Base-by-base conservation (phyloP, 2,797 vertebrate genomes). In the Uromys caudimaculatus region DNA sequence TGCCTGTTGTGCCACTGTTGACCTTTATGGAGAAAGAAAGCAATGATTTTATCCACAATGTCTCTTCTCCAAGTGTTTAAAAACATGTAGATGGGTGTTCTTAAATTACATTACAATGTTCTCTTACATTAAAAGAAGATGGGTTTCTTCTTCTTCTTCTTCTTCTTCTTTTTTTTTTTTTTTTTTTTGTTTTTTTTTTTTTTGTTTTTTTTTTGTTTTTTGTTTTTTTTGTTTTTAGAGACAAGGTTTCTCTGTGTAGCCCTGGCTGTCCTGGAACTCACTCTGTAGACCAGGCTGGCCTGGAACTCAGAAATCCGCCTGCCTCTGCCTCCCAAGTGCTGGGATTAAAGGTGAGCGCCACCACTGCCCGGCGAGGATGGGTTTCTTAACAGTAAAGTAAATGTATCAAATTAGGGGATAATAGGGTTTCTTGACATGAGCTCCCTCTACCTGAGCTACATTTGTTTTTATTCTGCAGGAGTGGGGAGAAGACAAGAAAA, bases 41-140 rank as follows among this genome's bases (percentile, higher is more conserved):
- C 6, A 75, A 77, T 41, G 38, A 54, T 90, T 58, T 24, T 56
- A 88, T 92, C 83, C 29, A 75, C 78, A 67, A 50, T 95, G 79
- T 94, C 83, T 47, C 96, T 47, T 92, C 64, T 95, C 89, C 92
- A 93, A 90, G 90, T 71, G 7, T 52, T 17, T 90, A 92, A 90
- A 73, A 52, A 12, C 35, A 79, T 58, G 21, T 32, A 35, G 54
- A 56, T 86, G 44, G 19, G 12, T 8, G 5, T 88, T 62, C 9
- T 62, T 83, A 62, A 35, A 47, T 44, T 62, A 12, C 8, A 11
- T 60, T 62, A 83, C 38, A 12, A 1, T 11, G 38, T 21, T 47
- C 41, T 84, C 41, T 83, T 44, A 32, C 17, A 62, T 44, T 62
- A 62, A 83, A 62, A 44, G 16, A 62, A 16, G 58, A 14, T 4